Percentiles rank a stretch among this genome's conserved stretches.
Evolutionary conservation across 2,888 invertebrate genomes (phyloP).

Genomic region (Hydraecia micacea): DNA sequence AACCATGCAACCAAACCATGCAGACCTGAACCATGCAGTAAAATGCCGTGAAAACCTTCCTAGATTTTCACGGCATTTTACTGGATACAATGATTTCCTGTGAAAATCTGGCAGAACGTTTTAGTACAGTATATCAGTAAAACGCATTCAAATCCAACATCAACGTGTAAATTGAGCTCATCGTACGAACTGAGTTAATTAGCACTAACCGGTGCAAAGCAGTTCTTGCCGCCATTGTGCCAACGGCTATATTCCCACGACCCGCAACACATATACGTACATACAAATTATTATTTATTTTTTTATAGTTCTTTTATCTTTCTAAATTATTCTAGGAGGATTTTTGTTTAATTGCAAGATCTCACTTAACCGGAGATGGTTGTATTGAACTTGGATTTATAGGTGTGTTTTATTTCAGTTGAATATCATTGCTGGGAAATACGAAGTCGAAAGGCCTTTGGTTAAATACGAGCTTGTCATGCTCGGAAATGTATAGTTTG

Average conservation of each 20-base stretch:
- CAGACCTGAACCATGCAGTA: too few species aligned
- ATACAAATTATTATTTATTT: conserved; percentile 60
- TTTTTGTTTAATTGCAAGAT: conserved; percentile 60
- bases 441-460: background rate
- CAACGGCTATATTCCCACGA: conserved; percentile 77
- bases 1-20: background rate
- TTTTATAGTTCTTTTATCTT: conserved; percentile 61
- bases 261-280: conserved; percentile 61
- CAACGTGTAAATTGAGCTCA: conserved; percentile 52
- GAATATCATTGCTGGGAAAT: conserved; percentile 4
- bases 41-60: background rate
- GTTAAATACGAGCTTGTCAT: background rate
- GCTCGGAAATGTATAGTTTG: background rate
- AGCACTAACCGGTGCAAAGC: conserved; percentile 78
- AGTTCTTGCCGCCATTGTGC: conserved; percentile 79
- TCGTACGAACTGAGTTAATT: conserved; percentile 75
- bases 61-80: too few species aligned
- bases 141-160: conserved; percentile 54
- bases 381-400: conserved; percentile 60
- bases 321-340: conserved; percentile 59
- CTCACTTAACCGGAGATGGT: conserved; percentile 62
- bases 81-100: background rate
- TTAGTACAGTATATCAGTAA: conserved; percentile 33
- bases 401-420: conserved; percentile 15
- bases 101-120: background rate